A percentile compares a stretch with the other conserved stretches of the same genome.
Evolutionary conservation across 2,113 vertebrate genomes (phyloP).

Genomic region (Zosterops lateralis): DNA sequence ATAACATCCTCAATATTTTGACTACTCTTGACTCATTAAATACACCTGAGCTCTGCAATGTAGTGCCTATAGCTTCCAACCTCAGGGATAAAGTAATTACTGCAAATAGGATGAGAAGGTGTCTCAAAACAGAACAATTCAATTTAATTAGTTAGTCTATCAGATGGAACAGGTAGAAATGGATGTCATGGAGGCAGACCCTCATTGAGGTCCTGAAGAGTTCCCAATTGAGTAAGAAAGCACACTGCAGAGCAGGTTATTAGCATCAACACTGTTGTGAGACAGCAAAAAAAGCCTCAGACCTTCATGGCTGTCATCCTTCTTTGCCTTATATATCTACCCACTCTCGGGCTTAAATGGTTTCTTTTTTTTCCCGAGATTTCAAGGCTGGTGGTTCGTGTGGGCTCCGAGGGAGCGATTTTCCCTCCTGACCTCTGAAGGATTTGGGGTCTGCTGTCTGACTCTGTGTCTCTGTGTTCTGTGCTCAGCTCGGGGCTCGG

Average conservation of each 20-base stretch:
- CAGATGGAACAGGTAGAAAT: background rate
- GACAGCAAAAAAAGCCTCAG: background rate
- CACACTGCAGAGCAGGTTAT: rapidly evolving
- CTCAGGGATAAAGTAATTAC: background rate
- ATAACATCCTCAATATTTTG: conserved; percentile 11
- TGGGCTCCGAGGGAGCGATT: too few relatives aligned
- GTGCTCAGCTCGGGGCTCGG: too few relatives aligned
- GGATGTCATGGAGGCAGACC: background rate
- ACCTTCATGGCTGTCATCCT: background rate
- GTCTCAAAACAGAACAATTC: background rate
- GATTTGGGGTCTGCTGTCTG: too few relatives aligned
- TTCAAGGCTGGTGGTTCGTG: too few relatives aligned
- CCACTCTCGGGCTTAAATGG: too few relatives aligned
- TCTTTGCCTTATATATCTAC: background rate
- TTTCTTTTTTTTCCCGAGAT: too few relatives aligned
- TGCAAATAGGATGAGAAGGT: background rate
- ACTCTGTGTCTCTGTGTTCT: too few relatives aligned
- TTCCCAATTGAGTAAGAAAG: background rate
- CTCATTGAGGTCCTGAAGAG: background rate
- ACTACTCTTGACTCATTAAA: background rate
- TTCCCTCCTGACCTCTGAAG: too few relatives aligned
- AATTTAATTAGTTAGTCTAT: background rate
- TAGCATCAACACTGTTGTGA: background rate
- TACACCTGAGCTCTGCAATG: background rate
- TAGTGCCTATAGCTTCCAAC: background rate